Conservation (phyloP, 2,888 invertebrate species). For the Drosophila nr. fundita region DNA sequence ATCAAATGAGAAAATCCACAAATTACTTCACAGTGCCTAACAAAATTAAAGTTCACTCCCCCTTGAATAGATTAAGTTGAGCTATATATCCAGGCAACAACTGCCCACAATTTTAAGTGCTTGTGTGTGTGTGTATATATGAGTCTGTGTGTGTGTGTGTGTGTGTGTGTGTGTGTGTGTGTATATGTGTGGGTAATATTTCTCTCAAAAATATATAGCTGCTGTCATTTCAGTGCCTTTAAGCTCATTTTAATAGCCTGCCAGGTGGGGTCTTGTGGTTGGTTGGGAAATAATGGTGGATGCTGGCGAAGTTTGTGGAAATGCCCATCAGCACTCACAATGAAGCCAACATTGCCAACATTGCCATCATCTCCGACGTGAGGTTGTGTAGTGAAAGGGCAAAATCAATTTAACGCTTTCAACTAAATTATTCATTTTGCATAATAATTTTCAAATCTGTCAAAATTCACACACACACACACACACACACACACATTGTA, state of each 20-base stretch:
- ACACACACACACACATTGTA: conserved; percentile 33
- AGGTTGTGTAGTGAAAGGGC: conserved; percentile 62
- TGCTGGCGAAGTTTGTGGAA: conserved; percentile 22
- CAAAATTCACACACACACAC: conserved; percentile 69
- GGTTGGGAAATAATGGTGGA: background rate
- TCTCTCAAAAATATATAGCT: conserved; percentile 34
- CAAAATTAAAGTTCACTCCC: conserved; percentile 2
- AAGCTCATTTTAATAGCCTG: conserved; percentile 58
- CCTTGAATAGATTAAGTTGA: conserved; percentile 8
- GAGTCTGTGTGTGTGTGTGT: background rate
- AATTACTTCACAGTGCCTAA: conserved; percentile 21
- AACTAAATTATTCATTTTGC: conserved; percentile 82
- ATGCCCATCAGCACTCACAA: conserved; percentile 56
- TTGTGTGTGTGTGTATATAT: background rate
- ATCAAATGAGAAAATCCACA: background rate
- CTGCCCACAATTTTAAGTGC: conserved; percentile 16
- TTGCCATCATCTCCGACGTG: conserved; percentile 61
- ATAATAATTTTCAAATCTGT: conserved; percentile 83
- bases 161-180: conserved; percentile 1
- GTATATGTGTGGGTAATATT: conserved; percentile 26
- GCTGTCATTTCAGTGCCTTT: conserved; percentile 37
- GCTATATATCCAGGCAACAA: conserved; percentile 31
- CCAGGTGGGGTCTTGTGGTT: conserved; percentile 39
- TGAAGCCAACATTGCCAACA: conserved; percentile 46
- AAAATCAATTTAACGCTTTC: conserved; percentile 83